Evolutionary conservation across 2,797 vertebrate species (phyloP), one percentile per base, ranked within the genome.

Genomic region (Picus viridis): DNA sequence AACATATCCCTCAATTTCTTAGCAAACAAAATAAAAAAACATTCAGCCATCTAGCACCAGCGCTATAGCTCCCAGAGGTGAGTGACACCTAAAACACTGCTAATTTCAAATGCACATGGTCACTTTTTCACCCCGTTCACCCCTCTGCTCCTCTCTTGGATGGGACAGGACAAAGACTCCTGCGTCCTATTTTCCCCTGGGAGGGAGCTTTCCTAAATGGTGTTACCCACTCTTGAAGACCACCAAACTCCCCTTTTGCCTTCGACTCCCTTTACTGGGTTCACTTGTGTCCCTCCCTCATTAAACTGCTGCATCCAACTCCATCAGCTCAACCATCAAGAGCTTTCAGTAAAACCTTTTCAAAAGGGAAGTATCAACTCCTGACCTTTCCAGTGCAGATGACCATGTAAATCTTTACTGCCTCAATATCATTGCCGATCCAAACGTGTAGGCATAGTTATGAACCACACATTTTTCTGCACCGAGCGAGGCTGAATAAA

Each of bases 41-140:
- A 6, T 51, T 17, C 73, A 22, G 65, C 12, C 29, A 1, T 24
- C 57, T n/a, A 3, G 6, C 15, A 53, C 5, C 16, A 3, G 2
- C 1, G 5, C 26, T 4, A 49, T 18, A 39, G 1, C 29, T 4
- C 49, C 29, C 43, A 3, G 2, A 18, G 45, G 6, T 2, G 16
- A 61, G 23, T 16, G 13, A 20, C 56, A 61, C n/a, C 22, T 13
- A 6, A 79, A 68, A 5, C 5, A 6, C n/a, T 6, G 29, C 71
- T 30, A 24, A 2, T 19, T 89, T 54, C 61, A 13, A 51, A 82
- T 0, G 7, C 23, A 51, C 43, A 2, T 0, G 3, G 16, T 58
- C 69, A 4, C 30, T 53, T 39, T 43, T 45, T 39, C 34, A 49
- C 10, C 5, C 10, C 22, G 3, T 51, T 51, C 23, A 7, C 49